These are phyloP conservation scores for Rhagium mordax DNA, from an alignment of 2,888 invertebrate species.

Conservation along the genomic window DNA sequence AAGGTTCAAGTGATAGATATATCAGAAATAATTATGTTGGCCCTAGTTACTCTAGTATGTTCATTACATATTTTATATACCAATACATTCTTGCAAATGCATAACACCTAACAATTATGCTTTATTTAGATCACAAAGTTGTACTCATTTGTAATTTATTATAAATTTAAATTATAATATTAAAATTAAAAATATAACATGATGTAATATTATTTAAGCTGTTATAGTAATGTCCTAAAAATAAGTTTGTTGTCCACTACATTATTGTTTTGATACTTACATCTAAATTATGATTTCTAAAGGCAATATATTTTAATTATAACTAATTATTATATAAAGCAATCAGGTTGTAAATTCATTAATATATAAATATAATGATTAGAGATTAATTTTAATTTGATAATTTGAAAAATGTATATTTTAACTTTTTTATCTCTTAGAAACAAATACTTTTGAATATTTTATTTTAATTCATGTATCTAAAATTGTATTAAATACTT, in stretches of 20 bases:
- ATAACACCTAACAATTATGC: too few species aligned
- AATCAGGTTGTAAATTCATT: background rate
- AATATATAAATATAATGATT: background rate
- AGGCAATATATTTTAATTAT: background rate
- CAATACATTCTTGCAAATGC: too few species aligned
- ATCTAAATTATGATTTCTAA: constrained; percentile 26
- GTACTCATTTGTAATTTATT: too few species aligned
- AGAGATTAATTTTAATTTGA: background rate
- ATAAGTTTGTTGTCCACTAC: background rate
- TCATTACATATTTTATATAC: too few species aligned
- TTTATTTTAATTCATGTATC: background rate
- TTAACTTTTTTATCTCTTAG: background rate
- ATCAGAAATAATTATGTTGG: too few species aligned
- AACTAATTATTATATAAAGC: background rate
- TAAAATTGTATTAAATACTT: background rate
- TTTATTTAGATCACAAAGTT: too few species aligned
- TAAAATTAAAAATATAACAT: too few species aligned
- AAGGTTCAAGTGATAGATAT: too few species aligned
- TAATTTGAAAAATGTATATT: background rate
- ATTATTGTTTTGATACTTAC: background rate
- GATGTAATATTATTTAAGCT: too few species aligned
- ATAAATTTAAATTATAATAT: too few species aligned
- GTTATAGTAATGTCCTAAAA: background rate
- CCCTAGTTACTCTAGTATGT: too few species aligned
- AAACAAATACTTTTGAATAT: background rate